phyloP scores from a whole-genome alignment of 2,113 vertebrate genomes.

The Raja brachyura region DNA sequence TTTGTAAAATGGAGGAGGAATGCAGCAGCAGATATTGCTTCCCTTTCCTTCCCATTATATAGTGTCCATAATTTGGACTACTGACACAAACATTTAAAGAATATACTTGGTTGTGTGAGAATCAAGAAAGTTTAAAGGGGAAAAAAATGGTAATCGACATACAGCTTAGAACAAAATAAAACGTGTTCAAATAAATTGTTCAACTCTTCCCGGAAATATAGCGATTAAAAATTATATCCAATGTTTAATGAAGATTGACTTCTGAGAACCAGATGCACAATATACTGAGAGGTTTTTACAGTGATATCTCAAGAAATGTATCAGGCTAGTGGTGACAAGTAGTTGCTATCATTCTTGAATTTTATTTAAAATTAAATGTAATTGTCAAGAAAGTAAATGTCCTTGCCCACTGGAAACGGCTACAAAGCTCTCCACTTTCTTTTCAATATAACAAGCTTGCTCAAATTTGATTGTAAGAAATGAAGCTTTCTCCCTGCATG shows the following conservation, averaged over 20 bases:
- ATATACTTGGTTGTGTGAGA: not conserved
- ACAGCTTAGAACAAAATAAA: not conserved
- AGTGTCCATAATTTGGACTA: not conserved
- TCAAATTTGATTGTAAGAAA: conserved; percentile 15
- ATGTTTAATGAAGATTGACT: not conserved
- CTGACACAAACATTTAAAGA: not conserved
- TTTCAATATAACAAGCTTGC: not conserved
- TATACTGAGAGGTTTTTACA: not conserved
- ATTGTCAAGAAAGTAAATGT: conserved; percentile 21
- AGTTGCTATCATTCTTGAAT: conserved; percentile 1
- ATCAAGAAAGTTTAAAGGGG: not conserved
- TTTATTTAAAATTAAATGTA: not conserved
- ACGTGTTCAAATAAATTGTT: not conserved
- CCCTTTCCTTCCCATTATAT: not conserved
- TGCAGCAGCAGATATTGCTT: not conserved
- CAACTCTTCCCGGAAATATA: not conserved
- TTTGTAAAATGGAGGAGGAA: not conserved
- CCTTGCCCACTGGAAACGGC: not conserved
- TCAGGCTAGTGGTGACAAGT: not conserved
- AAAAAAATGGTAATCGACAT: not conserved
- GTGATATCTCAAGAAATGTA: not conserved
- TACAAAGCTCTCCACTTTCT: not conserved
- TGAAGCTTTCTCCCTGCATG: not conserved
- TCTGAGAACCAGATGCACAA: not conserved
- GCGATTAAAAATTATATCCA: not conserved